Conservation (phyloP, 2,113 vertebrate genomes). For the Cyrtonyx montezumae region DNA sequence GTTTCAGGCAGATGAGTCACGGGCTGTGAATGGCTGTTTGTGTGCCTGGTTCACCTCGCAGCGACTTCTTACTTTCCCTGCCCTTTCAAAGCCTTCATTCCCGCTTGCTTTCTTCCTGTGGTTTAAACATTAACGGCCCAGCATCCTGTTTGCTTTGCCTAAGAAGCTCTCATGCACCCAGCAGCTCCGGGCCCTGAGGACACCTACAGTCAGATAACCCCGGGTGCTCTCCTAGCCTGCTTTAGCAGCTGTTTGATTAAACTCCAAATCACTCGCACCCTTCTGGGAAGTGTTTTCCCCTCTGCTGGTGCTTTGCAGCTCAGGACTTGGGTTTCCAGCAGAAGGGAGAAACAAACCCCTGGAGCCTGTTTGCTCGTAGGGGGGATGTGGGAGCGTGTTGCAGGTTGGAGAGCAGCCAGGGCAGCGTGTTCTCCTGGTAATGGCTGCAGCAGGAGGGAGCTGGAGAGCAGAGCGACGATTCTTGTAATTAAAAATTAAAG, state of each 20-base stretch:
- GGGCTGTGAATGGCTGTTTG: slow-evolving; percentile 28
- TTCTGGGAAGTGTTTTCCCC: slow-evolving; percentile 39
- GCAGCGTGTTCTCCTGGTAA: not conserved
- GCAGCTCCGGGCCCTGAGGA: not conserved
- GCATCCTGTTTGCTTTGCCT: slow-evolving; percentile 65
- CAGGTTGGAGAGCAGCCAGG: not conserved
- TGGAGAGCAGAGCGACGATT: slow-evolving; percentile 28
- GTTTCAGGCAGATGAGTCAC: slow-evolving; percentile 30
- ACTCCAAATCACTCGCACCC: not conserved
- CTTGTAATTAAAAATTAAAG: slow-evolving; percentile 58
- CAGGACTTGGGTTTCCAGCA: not conserved
- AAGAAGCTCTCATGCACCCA: not conserved
- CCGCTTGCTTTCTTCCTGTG: not conserved
- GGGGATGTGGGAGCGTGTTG: not conserved
- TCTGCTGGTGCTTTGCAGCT: not conserved
- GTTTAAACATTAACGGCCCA: slow-evolving; percentile 56
- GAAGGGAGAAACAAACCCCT: not conserved
- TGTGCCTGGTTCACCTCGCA: slow-evolving; percentile 37
- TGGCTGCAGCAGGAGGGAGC: not conserved
- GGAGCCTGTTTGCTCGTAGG: not conserved
- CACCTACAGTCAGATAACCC: slow-evolving; percentile 4
- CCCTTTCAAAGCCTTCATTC: not conserved
- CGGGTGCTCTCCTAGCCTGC: not conserved
- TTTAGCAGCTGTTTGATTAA: slow-evolving; percentile 64
- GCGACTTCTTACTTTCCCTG: slow-evolving; percentile 5